Percentiles rank a stretch among this genome's conserved stretches.
Evolutionary conservation across 1,140 invertebrate genomes (phyloP).

Genomic region (Acyrthosiphon pisum): DNA sequence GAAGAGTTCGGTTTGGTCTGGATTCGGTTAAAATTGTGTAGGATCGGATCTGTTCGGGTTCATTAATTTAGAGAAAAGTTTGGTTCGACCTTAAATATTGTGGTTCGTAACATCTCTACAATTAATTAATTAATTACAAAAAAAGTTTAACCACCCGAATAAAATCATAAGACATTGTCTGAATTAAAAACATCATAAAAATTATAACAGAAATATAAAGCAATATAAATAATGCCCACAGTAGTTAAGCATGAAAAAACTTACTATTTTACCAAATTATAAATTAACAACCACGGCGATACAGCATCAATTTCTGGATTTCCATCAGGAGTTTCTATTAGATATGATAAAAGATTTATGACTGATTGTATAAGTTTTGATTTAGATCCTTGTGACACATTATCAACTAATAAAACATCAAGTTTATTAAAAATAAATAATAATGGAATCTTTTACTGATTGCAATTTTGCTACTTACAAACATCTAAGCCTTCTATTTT

Average conservation of each 20-base stretch:
- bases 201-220: background rate
- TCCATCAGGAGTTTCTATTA: slow-evolving; percentile 71
- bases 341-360: slow-evolving; percentile 75
- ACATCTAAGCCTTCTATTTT: slow-evolving; percentile 68
- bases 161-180: no score
- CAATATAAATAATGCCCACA: background rate
- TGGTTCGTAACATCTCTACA: no score
- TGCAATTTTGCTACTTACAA: slow-evolving; percentile 61
- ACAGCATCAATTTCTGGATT: slow-evolving; percentile 67
- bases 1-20: no score
- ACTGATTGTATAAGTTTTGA: slow-evolving; percentile 77
- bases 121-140: no score
- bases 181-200: no score
- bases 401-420: slow-evolving; percentile 57
- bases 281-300: slow-evolving; percentile 83
- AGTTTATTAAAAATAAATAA: no score
- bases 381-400: slow-evolving; percentile 67
- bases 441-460: background rate
- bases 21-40: no score
- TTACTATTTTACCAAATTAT: slow-evolving; percentile 73
- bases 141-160: no score
- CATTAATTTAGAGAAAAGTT: no score
- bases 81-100: no score
- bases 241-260: background rate
- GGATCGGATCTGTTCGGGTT: no score